phyloP scores from a whole-genome alignment of 2,888 invertebrate genomes.

The Stratiomys singularior region DNA sequence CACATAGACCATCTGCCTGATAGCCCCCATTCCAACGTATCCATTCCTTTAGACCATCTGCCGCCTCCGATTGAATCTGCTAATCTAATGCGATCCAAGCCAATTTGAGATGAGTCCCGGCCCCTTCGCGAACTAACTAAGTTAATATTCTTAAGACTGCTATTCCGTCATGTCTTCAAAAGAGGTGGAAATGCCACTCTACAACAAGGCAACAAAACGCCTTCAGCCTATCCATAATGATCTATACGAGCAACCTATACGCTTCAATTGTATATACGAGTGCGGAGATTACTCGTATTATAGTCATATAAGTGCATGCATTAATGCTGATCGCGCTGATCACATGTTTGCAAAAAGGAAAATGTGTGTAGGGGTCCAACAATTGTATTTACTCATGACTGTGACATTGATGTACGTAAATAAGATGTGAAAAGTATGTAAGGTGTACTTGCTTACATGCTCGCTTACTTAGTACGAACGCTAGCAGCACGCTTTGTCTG shows the following conservation, averaged over 20 bases:
- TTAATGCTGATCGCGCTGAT: conserved; percentile 16
- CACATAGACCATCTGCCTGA: neutral
- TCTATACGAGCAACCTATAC: conserved; percentile 7
- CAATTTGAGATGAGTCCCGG: conserved; percentile 1
- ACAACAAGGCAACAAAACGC: neutral
- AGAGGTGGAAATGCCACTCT: neutral
- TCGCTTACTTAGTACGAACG: no score
- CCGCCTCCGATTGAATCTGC: conserved; percentile 26
- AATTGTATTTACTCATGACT: conserved; percentile 41
- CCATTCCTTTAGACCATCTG: conserved; percentile 29
- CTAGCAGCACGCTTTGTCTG: neutral
- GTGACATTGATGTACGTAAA: conserved; percentile 36
- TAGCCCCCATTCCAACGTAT: neutral
- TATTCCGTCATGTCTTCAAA: neutral
- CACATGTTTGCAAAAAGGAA: neutral
- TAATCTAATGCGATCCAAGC: conserved; percentile 20
- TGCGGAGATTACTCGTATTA: neutral
- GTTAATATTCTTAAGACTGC: neutral
- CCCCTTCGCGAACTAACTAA: neutral
- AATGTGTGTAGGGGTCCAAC: conserved; percentile 1
- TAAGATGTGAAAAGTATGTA: conserved; percentile 32
- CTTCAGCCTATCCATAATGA: conserved; percentile 33
- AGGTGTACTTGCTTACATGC: conserved; percentile 11
- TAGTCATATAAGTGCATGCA: conserved; percentile 24
- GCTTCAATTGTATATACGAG: neutral